phyloP scores from a whole-genome alignment of 2,113 vertebrate genomes.

The Mystacornis crossleyi region DNA sequence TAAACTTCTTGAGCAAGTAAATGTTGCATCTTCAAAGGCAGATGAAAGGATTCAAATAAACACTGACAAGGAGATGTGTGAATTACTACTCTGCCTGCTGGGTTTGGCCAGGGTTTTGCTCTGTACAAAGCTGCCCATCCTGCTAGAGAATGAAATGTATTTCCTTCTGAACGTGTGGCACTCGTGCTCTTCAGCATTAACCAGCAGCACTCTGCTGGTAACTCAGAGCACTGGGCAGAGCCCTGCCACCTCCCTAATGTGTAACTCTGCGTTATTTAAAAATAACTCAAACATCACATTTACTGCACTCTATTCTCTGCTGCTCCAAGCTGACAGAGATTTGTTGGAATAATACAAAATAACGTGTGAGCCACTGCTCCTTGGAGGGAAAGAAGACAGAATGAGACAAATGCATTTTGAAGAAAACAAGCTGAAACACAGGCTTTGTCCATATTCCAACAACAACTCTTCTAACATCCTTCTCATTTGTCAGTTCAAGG shows the following conservation, averaged over 20 bases:
- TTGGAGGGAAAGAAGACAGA: background rate
- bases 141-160: background rate
- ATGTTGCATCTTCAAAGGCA: constrained; percentile 4
- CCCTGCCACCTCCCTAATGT: background rate
- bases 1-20: background rate
- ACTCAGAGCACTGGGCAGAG: background rate
- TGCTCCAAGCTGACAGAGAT: background rate
- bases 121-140: background rate
- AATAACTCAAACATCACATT: background rate
- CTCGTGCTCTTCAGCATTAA: background rate
- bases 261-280: background rate
- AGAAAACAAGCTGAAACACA: background rate
- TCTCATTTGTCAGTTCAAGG: background rate
- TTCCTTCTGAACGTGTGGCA: background rate
- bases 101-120: background rate
- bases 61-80: background rate
- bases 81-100: background rate
- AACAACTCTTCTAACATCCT: background rate
- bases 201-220: background rate
- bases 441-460: background rate
- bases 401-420: background rate
- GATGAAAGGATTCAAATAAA: constrained; percentile 26
- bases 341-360: background rate
- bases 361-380: background rate
- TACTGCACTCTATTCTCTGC: background rate